Conservation (phyloP, 2,888 invertebrate genomes). For the Pachydiplax longipennis region DNA sequence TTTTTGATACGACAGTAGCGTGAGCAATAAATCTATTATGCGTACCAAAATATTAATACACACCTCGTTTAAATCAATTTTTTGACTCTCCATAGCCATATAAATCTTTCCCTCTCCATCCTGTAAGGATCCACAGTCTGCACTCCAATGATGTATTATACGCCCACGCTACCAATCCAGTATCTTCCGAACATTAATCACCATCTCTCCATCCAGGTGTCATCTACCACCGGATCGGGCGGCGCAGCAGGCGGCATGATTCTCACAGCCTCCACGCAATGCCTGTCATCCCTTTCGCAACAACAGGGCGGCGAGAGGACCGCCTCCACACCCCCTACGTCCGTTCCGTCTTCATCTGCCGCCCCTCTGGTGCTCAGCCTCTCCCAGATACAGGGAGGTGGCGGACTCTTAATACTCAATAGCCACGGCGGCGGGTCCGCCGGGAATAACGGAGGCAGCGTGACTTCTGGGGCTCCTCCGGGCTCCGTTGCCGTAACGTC, state of each 20-base stretch:
- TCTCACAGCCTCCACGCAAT: slow-evolving; percentile 62
- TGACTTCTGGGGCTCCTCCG: slow-evolving; percentile 41
- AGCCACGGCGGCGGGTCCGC: slow-evolving; percentile 63
- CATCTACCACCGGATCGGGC: slow-evolving; percentile 77
- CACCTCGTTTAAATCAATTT: too few species aligned
- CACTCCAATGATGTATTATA: too few species aligned
- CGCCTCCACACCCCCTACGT: slow-evolving; percentile 46
- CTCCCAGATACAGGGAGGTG: slow-evolving; percentile 84
- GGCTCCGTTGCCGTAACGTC: slow-evolving; percentile 66
- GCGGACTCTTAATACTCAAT: slow-evolving; percentile 81
- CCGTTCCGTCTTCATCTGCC: slow-evolving; percentile 51
- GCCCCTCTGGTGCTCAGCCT: slow-evolving; percentile 79
- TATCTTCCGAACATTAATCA: neutral
- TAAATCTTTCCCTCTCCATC: too few species aligned
- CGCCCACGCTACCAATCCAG: neutral
- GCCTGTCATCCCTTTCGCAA: slow-evolving; percentile 66
- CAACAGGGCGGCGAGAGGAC: slow-evolving; percentile 56
- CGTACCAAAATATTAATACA: too few species aligned
- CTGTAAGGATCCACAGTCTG: too few species aligned
- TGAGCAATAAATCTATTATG: too few species aligned
- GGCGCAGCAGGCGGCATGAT: slow-evolving; percentile 71
- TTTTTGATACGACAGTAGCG: too few species aligned
- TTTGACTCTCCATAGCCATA: too few species aligned
- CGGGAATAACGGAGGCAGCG: slow-evolving; percentile 10
- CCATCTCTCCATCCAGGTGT: slow-evolving; percentile 64